Conservation (phyloP, 2,888 invertebrate species). For the Exephanes ischioxanthus region DNA sequence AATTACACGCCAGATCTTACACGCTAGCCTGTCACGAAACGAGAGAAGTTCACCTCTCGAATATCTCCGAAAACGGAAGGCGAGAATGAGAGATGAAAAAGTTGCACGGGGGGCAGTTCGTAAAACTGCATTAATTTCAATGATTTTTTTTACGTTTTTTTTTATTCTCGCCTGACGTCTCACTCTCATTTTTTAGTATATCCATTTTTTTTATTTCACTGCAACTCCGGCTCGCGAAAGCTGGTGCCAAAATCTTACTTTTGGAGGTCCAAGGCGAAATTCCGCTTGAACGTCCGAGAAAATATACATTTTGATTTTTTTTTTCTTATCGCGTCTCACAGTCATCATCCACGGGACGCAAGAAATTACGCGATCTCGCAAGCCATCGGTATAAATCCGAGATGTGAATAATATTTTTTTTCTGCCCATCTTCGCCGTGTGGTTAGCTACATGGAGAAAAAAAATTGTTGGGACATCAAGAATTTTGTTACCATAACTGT, state of each 20-base stretch:
- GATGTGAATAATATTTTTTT: too few relatives aligned
- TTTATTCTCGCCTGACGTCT: not conserved
- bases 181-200: not conserved
- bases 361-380: too few relatives aligned
- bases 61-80: slow-evolving; percentile 1
- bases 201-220: not conserved
- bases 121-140: not conserved
- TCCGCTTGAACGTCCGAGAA: not conserved
- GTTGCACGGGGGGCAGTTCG: not conserved
- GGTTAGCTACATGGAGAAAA: too few relatives aligned
- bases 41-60: not conserved
- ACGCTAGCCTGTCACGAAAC: slow-evolving; percentile 8
- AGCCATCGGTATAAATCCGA: not conserved
- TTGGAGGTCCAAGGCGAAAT: not conserved
- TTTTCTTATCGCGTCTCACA: not conserved
- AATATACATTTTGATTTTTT: not conserved
- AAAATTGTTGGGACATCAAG: too few relatives aligned
- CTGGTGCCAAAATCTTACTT: not conserved
- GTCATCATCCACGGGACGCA: not conserved
- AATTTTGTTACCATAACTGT: too few relatives aligned
- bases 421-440: not conserved
- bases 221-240: not conserved
- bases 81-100: not conserved
- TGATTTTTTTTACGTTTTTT: not conserved
- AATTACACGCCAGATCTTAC: not conserved